Conservation (phyloP, 2,113 vertebrate species). For the Noctilio leporinus region DNA sequence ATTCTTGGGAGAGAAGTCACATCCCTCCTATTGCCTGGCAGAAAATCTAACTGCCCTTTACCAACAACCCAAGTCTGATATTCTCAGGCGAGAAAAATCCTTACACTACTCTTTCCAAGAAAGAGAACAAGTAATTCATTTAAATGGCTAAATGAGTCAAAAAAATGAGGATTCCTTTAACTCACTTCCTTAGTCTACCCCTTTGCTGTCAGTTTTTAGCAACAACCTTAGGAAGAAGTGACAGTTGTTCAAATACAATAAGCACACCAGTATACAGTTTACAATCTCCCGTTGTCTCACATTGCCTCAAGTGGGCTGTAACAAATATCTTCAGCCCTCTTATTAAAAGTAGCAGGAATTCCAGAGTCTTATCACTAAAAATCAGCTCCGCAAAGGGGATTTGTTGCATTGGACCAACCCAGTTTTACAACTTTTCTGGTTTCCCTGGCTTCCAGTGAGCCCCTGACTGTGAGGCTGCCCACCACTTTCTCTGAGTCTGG, state of each 20-base stretch:
- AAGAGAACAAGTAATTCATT: neutral
- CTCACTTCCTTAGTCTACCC: neutral
- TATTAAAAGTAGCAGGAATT: neutral
- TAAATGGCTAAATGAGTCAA: neutral
- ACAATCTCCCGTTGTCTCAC: neutral
- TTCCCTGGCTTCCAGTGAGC: neutral
- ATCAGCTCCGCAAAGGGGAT: neutral
- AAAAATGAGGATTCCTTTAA: neutral
- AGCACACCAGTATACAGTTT: neutral
- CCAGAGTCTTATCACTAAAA: neutral
- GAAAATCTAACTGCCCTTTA: neutral
- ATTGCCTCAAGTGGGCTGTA: neutral
- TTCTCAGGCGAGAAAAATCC: neutral
- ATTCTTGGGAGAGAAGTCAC: neutral
- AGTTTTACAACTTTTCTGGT: neutral
- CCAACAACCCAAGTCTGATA: neutral
- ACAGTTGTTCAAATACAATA: neutral
- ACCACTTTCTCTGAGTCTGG: neutral
- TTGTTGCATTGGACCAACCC: neutral
- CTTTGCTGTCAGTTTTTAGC: constrained; percentile 9
- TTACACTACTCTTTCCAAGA: neutral
- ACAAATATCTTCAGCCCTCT: neutral
- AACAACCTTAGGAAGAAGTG: neutral
- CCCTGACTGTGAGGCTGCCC: neutral
- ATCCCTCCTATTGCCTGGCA: neutral